Conservation (phyloP, 2,888 invertebrate species). For the Teleogryllus oceanicus region DNA sequence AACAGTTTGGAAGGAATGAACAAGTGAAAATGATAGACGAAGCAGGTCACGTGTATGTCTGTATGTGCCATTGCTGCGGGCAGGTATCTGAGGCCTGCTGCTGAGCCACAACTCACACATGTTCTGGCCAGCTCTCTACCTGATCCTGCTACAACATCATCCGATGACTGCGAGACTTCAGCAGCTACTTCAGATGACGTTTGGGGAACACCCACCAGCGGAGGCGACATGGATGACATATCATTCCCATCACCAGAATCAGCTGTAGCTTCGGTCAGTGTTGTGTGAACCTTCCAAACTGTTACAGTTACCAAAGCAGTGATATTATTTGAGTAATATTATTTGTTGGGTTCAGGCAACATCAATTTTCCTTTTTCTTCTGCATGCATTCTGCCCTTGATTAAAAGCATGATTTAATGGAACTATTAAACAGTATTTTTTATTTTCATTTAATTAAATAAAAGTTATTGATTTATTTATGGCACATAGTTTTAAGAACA, state of each 20-base stretch:
- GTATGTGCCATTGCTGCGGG: constrained; percentile 4
- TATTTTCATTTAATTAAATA: too few relatives aligned
- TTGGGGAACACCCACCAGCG: constrained; percentile 86
- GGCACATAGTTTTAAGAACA: too few relatives aligned
- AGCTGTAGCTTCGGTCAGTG: constrained; percentile 18
- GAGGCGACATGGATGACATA: constrained; percentile 72
- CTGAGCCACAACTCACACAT: not conserved
- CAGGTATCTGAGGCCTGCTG: constrained; percentile 56
- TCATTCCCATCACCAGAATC: constrained; percentile 57
- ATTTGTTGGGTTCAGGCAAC: not conserved
- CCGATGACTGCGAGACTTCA: constrained; percentile 76
- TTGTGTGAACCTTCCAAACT: constrained; percentile 18
- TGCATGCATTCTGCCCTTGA: not conserved
- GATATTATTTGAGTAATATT: constrained; percentile 10
- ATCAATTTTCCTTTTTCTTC: not conserved
- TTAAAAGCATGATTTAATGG: not conserved
- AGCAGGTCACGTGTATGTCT: constrained; percentile 46
- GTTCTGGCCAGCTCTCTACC: not conserved
- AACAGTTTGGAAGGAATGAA: constrained; percentile 22
- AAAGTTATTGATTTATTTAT: too few relatives aligned
- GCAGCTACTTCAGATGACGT: constrained; percentile 82
- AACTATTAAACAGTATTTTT: too few relatives aligned
- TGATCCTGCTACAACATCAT: constrained; percentile 41
- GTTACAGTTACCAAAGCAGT: constrained; percentile 4
- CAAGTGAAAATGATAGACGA: constrained; percentile 18